phyloP scores from a whole-genome alignment of 2,888 invertebrate species.

The Cetonia aurata region DNA sequence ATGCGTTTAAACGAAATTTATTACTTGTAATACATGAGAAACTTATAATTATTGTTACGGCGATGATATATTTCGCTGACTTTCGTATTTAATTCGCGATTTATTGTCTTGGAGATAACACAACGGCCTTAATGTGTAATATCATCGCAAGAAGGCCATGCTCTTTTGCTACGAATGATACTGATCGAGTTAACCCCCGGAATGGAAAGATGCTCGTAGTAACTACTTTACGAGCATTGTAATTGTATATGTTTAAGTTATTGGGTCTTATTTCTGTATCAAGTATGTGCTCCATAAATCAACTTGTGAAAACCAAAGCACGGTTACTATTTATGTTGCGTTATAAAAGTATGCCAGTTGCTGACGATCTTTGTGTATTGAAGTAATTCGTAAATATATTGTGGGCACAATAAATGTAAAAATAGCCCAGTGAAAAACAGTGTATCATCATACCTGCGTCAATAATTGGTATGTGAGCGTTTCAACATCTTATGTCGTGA shows the following conservation, averaged over 20 bases:
- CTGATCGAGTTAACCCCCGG: constrained; percentile 15
- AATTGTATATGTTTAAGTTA: constrained; percentile 29
- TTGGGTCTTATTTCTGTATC: neutral
- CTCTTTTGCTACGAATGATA: constrained; percentile 24
- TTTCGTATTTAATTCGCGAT: constrained; percentile 60
- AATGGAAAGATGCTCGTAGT: constrained; percentile 18
- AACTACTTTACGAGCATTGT: constrained; percentile 16
- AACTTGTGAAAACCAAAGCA: too few relatives aligned
- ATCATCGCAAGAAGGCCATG: constrained; percentile 44
- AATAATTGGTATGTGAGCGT: too few relatives aligned
- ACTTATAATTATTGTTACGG: constrained; percentile 60
- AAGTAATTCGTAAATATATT: too few relatives aligned
- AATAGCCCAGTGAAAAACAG: too few relatives aligned
- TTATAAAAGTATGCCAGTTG: too few relatives aligned
- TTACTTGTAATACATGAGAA: constrained; percentile 53
- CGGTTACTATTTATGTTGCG: too few relatives aligned
- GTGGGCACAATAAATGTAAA: too few relatives aligned
- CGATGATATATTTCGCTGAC: constrained; percentile 62
- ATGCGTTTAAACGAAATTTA: constrained; percentile 49
- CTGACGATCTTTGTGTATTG: too few relatives aligned
- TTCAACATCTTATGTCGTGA: too few relatives aligned
- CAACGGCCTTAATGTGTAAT: constrained; percentile 52
- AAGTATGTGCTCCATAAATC: too few relatives aligned
- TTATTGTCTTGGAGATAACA: constrained; percentile 61
- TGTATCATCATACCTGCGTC: too few relatives aligned